Evolutionary conservation across 2,113 vertebrate genomes (phyloP), one percentile per base, ranked within the genome.

Genomic region (Oryzias celebensis): DNA sequence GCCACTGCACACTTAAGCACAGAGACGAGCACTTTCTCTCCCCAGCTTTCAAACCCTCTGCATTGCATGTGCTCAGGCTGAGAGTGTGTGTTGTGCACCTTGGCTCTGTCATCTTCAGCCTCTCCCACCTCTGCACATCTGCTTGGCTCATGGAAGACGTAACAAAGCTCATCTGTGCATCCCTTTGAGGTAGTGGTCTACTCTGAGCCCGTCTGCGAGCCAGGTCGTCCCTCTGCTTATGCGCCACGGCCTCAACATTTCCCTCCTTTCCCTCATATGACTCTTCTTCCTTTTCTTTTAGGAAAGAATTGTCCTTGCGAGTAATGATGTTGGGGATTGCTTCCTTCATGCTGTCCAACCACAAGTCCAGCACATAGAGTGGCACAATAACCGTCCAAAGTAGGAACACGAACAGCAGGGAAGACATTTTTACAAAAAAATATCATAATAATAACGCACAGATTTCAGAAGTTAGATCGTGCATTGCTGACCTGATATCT

Each of bases 101-200:
- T 73, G 85, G 77, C 62, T 95, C 92, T 74, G 87, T 94, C 71
- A 96, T 90, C 87, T 92, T 94, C 73, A 98, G 80, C 58, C 93
- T 95, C 85, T 96, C 91, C 96, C 97, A 98, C 1, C 93, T 97
- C 85, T 95, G 91, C 89, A 95, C 54, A 82, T 98, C 96, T n/a
- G 94, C 91, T 85, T 92, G 91, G 65, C 94, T 97, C 80, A 97
- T 93, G 70, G 86, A 77, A 1, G 90, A 71, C 54, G 87, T 86
- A 58, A 86, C 78, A 83, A 94, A 94, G 79, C 69, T 77, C 0
- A 51, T 59, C 0, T 52, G 85, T 48, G 89, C 86, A 12, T 92
- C 92, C n/a, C 58, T 91, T 2, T 85, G 91, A 52, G 90, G 85
- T 75, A 73, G 65, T 10, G 83, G 62, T 41, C 80, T 73, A 59